Conservation (phyloP, 1,140 invertebrate genomes). For the Meloidogyne exigua region DNA sequence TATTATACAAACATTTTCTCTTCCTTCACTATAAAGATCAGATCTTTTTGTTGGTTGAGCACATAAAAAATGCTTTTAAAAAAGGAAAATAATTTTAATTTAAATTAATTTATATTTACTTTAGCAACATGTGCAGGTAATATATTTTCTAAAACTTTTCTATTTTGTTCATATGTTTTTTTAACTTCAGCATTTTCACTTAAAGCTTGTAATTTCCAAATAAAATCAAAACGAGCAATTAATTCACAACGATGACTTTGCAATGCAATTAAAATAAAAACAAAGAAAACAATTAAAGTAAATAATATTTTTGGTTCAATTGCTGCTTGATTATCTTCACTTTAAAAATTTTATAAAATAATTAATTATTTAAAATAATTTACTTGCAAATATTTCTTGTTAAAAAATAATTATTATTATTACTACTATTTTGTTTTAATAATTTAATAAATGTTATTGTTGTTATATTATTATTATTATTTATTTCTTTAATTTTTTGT, state of each 20-base stretch:
- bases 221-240: constrained; percentile 60
- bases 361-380: constrained; percentile 52
- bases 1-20: constrained; percentile 82
- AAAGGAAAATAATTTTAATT: not conserved
- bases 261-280: constrained; percentile 52
- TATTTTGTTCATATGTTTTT: constrained; percentile 57
- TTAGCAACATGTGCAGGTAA: constrained; percentile 85
- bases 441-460: constrained; percentile 3
- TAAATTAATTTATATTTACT: not conserved
- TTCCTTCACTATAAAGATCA: constrained; percentile 64
- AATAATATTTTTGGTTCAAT: constrained; percentile 51
- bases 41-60: constrained; percentile 47
- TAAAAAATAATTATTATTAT: not conserved
- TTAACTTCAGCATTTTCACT: constrained; percentile 63
- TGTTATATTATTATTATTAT: not conserved
- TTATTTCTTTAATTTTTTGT: not conserved
- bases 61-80: constrained; percentile 74
- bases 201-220: constrained; percentile 63
- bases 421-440: not conserved
- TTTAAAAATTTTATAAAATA: constrained; percentile 44
- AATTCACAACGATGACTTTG: constrained; percentile 61
- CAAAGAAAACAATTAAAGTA: constrained; percentile 56
- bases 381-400: constrained; percentile 53
- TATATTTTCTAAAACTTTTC: constrained; percentile 81
- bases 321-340: constrained; percentile 1